Percentiles rank a stretch among this genome's conserved stretches.
These are phyloP conservation scores for Zelostemma sp. DNA, from an alignment of 1,140 invertebrate species.

Conservation along the genomic window DNA sequence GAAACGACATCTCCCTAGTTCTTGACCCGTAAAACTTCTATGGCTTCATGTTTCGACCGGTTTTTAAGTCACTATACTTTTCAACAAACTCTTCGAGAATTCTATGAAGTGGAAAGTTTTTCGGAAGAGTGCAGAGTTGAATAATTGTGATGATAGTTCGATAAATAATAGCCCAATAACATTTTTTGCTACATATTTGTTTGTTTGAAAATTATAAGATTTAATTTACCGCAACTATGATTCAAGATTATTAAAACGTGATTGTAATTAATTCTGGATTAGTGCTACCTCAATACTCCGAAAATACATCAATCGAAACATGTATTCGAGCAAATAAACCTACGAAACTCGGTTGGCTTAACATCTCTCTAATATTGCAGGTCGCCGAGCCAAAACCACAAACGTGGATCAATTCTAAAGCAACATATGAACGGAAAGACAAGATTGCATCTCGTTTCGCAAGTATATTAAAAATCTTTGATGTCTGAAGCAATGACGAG, in stretches of 20 bases:
- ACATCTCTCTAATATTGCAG: conserved; percentile 11
- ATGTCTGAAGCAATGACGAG: neutral
- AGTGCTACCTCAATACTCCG: too few relatives aligned
- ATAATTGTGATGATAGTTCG: too few relatives aligned
- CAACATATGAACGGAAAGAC: neutral
- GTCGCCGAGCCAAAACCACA: conserved; percentile 10
- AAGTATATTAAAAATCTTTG: conserved; percentile 3
- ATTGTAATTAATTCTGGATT: neutral
- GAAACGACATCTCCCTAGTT: conserved; percentile 3
- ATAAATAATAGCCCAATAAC: too few relatives aligned
- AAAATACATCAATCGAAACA: neutral
- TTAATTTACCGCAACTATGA: too few relatives aligned
- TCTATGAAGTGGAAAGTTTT: too few relatives aligned
- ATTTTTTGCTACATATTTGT: too few relatives aligned
- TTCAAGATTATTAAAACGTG: too few relatives aligned
- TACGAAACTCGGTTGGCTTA: conserved; percentile 7
- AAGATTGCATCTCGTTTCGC: neutral
- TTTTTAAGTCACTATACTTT: neutral
- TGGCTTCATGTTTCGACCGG: neutral
- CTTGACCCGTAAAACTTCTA: conserved; percentile 2
- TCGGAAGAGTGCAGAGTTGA: too few relatives aligned
- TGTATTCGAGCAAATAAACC: conserved; percentile 5
- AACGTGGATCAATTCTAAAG: conserved; percentile 8
- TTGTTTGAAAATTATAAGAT: too few relatives aligned
- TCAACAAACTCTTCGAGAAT: neutral